Evolutionary conservation across 30 jellyfish, hydroid and myxozoan genomes (phyloP).

Genomic region (Cassiopea andromeda): DNA sequence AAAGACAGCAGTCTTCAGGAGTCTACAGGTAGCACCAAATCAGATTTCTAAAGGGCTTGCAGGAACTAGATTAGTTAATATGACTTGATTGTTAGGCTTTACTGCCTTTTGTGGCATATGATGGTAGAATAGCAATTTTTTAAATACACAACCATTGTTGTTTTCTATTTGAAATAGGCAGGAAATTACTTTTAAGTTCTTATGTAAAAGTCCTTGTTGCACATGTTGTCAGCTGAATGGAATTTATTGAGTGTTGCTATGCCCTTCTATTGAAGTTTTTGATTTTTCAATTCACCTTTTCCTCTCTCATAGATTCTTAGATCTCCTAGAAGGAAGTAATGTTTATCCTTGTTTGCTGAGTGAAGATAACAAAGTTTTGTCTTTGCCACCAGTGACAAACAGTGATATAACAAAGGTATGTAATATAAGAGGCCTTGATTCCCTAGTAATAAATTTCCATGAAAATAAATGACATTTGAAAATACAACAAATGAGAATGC

Average conservation of each 20-base stretch:
- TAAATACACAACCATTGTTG: too few species aligned
- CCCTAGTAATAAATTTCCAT: too few species aligned
- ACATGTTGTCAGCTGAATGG: not conserved
- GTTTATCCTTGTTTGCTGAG: slow-evolving; percentile 71
- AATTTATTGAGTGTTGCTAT: too few species aligned
- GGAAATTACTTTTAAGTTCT: too few species aligned
- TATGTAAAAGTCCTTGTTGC: not conserved
- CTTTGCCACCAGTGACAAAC: slow-evolving; percentile 90
- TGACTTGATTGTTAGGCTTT: not conserved
- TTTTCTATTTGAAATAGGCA: too few species aligned
- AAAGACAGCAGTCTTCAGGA: slow-evolving; percentile 78
- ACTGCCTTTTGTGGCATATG: too few species aligned
- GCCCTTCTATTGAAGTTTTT: too few species aligned
- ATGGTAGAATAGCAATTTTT: too few species aligned
- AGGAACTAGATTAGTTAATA: too few species aligned
- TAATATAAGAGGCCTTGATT: not conserved
- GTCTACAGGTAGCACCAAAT: slow-evolving; percentile 61
- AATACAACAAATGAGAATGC: not conserved
- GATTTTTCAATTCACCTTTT: not conserved
- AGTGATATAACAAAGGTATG: slow-evolving; percentile 87
- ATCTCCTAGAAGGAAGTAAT: slow-evolving; percentile 71
- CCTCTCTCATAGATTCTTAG: slow-evolving; percentile 62
- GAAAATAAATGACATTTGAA: not conserved
- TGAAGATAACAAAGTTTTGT: slow-evolving; percentile 52
- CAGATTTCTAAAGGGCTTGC: too few species aligned